Conservation (phyloP, 1,140 invertebrate species). For the Lepidostoma basale region DNA sequence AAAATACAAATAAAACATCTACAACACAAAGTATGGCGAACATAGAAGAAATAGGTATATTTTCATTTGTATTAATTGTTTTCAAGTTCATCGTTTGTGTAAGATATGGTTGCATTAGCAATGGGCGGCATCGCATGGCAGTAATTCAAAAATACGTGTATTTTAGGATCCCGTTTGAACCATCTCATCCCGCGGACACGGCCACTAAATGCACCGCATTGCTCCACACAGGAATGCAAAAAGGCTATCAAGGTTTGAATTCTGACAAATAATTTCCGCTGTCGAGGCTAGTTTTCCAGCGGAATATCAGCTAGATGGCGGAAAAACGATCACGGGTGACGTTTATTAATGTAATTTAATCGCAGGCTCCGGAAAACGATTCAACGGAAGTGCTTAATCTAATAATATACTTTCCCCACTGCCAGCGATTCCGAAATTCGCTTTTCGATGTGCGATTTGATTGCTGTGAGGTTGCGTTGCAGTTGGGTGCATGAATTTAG, state of each 20-base stretch:
- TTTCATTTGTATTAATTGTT: no score
- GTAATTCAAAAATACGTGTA: background rate
- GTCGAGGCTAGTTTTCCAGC: conserved; percentile 8
- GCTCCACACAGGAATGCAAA: conserved; percentile 16
- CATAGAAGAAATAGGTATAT: no score
- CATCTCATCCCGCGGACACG: background rate
- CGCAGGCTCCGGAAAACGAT: conserved; percentile 23
- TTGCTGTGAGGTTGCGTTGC: background rate
- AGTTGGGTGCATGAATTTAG: background rate
- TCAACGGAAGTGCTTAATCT: conserved; percentile 29
- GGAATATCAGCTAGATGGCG: conserved; percentile 13
- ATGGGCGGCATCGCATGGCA: no score
- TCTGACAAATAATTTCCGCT: conserved; percentile 33
- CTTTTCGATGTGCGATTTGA: conserved; percentile 10
- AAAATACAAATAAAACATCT: no score
- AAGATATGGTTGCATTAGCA: no score
- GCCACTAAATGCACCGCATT: no score
- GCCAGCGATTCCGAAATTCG: conserved; percentile 8
- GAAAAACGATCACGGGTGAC: conserved; percentile 6
- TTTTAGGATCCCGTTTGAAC: background rate
- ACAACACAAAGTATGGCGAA: no score
- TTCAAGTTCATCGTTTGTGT: no score
- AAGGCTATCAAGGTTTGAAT: background rate
- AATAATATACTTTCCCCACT: background rate
- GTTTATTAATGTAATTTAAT: conserved; percentile 23